Percentiles rank a stretch among this genome's conserved stretches.
Evolutionary conservation across 2,797 vertebrate genomes (phyloP).

Genomic region (Taenioides sp.): DNA sequence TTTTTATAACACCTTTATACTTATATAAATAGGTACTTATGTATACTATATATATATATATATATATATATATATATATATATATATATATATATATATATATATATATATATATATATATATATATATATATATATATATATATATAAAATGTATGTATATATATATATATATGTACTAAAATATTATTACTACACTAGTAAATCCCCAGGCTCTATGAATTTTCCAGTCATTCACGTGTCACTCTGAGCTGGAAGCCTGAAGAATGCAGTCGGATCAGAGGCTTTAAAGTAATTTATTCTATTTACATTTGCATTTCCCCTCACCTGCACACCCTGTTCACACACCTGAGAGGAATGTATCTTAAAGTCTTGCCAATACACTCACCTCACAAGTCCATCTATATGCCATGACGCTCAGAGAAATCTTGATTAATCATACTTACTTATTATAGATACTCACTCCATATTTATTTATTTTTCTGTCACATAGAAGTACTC

Average conservation of each 20-base stretch:
- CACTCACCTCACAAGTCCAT: not conserved
- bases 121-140: no score
- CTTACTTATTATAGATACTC: not conserved
- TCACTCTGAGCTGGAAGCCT: not conserved
- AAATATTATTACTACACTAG: constrained; percentile 8
- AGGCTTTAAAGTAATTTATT: constrained; percentile 22
- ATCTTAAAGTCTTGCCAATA: constrained; percentile 32
- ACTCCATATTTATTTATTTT: not conserved
- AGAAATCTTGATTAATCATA: not conserved
- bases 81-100: no score
- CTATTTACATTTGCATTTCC: constrained; percentile 12
- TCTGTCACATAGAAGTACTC: not conserved
- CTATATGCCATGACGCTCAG: not conserved
- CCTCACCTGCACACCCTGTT: constrained; percentile 14
- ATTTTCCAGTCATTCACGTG: not conserved
- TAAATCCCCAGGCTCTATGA: not conserved
- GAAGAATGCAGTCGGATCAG: constrained; percentile 27
- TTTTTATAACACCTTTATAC: no score
- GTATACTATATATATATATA: no score
- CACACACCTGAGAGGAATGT: constrained; percentile 23
- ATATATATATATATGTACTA: no score
- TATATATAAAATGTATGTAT: no score
- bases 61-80: no score
- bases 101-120: no score
- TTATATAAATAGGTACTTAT: no score